Evolutionary conservation across 1,140 invertebrate species (phyloP).

Genomic region (Bombus huntii): DNA sequence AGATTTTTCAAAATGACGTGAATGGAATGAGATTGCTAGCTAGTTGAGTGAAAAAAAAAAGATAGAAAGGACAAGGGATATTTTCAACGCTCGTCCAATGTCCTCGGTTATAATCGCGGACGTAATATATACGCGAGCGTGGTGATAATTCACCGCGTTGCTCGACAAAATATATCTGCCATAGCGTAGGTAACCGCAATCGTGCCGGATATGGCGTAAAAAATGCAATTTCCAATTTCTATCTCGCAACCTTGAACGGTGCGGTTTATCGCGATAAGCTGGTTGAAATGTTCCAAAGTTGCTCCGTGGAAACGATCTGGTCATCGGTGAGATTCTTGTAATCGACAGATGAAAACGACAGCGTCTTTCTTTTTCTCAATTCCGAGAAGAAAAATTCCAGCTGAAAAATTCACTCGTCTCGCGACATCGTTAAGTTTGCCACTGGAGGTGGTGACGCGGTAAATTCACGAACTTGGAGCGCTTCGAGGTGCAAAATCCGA

Average conservation of each 20-base stretch:
- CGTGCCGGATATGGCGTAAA: background rate
- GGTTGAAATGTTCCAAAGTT: too few relatives aligned
- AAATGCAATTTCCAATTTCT: background rate
- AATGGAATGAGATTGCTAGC: background rate
- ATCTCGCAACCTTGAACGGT: background rate
- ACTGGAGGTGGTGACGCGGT: background rate
- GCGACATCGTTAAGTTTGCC: too few relatives aligned
- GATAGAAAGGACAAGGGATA: too few relatives aligned
- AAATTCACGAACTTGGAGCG: background rate
- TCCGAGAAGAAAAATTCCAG: too few relatives aligned
- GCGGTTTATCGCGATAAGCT: background rate
- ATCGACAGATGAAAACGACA: background rate
- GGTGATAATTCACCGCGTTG: background rate
- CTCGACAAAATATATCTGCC: background rate
- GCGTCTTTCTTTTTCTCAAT: background rate
- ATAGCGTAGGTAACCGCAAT: background rate
- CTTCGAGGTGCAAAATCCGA: background rate
- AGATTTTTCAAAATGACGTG: too few relatives aligned
- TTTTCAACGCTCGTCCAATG: background rate
- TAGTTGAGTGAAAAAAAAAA: background rate
- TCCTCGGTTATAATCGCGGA: background rate
- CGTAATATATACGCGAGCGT: too few relatives aligned
- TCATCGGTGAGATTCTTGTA: background rate
- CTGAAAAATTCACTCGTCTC: too few relatives aligned
- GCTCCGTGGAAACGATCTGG: background rate